Evolutionary conservation across 2,113 vertebrate genomes (phyloP).

Genomic region (Bettongia penicillata): DNA sequence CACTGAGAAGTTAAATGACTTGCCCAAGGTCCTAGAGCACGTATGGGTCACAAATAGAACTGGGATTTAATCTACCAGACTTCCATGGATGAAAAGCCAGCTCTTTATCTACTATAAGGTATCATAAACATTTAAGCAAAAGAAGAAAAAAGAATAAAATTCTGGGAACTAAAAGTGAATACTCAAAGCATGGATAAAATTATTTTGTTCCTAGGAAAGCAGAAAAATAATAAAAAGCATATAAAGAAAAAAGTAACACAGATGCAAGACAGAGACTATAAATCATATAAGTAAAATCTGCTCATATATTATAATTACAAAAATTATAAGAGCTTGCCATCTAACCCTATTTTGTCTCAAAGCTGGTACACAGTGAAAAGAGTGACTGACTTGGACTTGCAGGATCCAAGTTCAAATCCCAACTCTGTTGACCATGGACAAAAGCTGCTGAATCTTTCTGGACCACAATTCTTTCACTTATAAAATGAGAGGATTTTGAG

Average conservation of each 20-base stretch:
- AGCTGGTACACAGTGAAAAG: neutral
- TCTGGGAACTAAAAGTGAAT: too few relatives aligned
- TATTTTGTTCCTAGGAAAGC: neutral
- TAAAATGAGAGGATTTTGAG: neutral
- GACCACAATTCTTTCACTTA: neutral
- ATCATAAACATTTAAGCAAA: too few relatives aligned
- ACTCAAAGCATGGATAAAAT: neutral
- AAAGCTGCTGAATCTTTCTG: neutral
- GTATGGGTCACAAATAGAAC: too few relatives aligned
- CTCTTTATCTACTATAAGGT: too few relatives aligned
- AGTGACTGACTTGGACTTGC: neutral
- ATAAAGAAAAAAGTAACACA: neutral
- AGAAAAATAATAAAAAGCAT: neutral
- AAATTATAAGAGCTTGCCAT: neutral
- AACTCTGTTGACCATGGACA: neutral
- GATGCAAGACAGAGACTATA: neutral
- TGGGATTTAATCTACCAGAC: neutral
- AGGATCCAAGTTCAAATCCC: neutral
- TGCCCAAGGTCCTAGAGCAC: neutral
- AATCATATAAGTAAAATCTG: neutral
- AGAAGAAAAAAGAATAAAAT: too few relatives aligned
- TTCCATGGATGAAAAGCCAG: neutral
- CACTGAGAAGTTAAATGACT: neutral
- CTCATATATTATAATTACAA: neutral
- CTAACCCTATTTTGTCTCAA: neutral